Base-by-base conservation (phyloP, 2,113 vertebrate genomes). In the Sinocyclocheilus maitianheensis region DNA sequence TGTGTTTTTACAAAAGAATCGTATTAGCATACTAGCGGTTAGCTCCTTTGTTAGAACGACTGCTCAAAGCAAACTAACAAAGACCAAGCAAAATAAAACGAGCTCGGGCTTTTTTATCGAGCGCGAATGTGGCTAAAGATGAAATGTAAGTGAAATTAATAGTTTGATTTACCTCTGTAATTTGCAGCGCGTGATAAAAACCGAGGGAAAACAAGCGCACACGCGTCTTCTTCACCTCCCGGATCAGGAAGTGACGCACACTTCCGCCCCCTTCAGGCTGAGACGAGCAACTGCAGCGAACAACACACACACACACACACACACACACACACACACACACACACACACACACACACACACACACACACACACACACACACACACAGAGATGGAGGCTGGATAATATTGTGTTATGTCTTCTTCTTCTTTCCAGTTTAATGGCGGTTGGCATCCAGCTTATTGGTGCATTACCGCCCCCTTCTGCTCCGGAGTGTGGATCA, bases 211-310 rank as follows among this genome's bases (percentile, higher is more conserved):
- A 71, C 74, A 82, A 65, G 63, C 88, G 77, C 75, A 62, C 87
- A 62, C 77, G 88, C 84, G 30, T 34, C 30, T 89, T 87, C 85
- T 37, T 37, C 37, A 5, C 88, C 63, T 18, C 84, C 89, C 79
- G 48, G 37, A 88, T 79, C 88, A 89, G 90, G 90, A 91, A 91
- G 85, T 88, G 84, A 37, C 40, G 26, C 13, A 58, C 22, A 63
- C 24, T 22, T 8, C 22, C 83, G 87, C 83, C 83, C 65, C 67
- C 77, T 75, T 79, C 65, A 87, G 76, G 58, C n/a, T 20, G 30
- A 60, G 9, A 51, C 53, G 22, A 16, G 85, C 7, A 46, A 81
- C 60, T 65, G 60, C 78, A 81, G 34, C 43, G 6, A 7, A 46
- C 43, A 34, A 34, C 3, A 34, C 30, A 34, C 30, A 34, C 30